phyloP scores from a whole-genome alignment of 1,140 invertebrate genomes.

The Geopemphigus sp. region DNA sequence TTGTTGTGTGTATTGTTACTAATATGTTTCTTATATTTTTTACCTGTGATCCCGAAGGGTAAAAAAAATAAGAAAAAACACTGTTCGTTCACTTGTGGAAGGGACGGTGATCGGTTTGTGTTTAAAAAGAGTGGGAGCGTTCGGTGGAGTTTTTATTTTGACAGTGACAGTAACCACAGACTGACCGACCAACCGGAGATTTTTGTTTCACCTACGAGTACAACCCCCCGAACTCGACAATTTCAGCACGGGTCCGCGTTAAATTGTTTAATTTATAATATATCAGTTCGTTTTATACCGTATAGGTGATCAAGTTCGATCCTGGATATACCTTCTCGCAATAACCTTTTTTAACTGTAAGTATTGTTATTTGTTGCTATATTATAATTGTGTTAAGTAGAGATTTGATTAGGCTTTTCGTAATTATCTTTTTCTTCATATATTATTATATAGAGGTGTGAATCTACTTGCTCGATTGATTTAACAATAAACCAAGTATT shows the following conservation, averaged over 20 bases:
- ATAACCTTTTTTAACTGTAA: not conserved
- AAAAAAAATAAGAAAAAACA: conserved; percentile 35
- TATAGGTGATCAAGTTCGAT: conserved; percentile 48
- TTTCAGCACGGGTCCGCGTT: conserved; percentile 41
- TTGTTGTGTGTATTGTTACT: not conserved
- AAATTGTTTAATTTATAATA: conserved; percentile 45
- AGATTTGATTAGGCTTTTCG: not conserved
- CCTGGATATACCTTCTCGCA: not conserved
- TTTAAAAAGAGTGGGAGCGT: conserved; percentile 46
- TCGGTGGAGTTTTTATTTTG: conserved; percentile 49
- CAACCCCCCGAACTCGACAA: conserved; percentile 44
- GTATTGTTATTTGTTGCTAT: conserved; percentile 17
- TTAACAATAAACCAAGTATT: not conserved
- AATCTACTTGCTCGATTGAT: not conserved
- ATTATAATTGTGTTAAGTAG: not conserved
- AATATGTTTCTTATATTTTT: conserved; percentile 19
- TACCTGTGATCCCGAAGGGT: conserved; percentile 41
- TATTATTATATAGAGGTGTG: not conserved
- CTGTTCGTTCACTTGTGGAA: conserved; percentile 26
- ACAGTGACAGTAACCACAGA: conserved; percentile 48
- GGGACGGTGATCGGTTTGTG: conserved; percentile 44
- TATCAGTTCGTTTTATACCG: conserved; percentile 36
- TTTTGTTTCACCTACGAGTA: conserved; percentile 48
- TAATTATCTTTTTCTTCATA: not conserved
- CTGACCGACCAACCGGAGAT: conserved; percentile 49